Evolutionary conservation across 1,140 invertebrate genomes (phyloP).

Genomic region (Muscidifurax raptorellus): DNA sequence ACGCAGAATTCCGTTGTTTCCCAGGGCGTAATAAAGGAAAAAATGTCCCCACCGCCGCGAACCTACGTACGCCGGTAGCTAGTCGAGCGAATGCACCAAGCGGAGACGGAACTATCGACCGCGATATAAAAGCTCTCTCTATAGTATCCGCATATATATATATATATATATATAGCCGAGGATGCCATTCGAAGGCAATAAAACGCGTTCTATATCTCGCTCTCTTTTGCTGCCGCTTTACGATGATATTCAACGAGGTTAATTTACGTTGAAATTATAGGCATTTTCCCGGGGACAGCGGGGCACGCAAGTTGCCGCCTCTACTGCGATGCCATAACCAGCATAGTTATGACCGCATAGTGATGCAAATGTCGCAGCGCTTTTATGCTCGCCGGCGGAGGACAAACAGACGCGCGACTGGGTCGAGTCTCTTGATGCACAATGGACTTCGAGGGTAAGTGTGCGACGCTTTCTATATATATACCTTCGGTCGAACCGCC

Average conservation of each 20-base stretch:
- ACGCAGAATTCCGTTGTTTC: slow-evolving; percentile 50
- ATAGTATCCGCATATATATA: too few species aligned
- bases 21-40: slow-evolving; percentile 46
- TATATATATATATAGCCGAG: background rate
- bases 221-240: slow-evolving; percentile 8
- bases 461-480: background rate
- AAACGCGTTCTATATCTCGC: slow-evolving; percentile 9
- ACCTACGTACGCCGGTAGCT: background rate
- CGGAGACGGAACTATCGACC: slow-evolving; percentile 41
- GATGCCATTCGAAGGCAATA: slow-evolving; percentile 28
- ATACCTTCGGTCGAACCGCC: background rate
- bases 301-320: background rate
- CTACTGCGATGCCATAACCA: background rate
- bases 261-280: slow-evolving; percentile 52
- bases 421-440: background rate
- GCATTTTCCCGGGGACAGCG: background rate
- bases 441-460: slow-evolving; percentile 18
- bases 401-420: slow-evolving; percentile 4
- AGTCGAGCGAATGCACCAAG: background rate
- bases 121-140: slow-evolving; percentile 44
- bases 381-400: slow-evolving; percentile 26
- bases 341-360: slow-evolving; percentile 18
- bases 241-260: slow-evolving; percentile 47
- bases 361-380: slow-evolving; percentile 42
- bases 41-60: slow-evolving; percentile 31